Evolutionary conservation across 2,797 vertebrate genomes (phyloP).

Genomic region (Crypturellus tataupa): DNA sequence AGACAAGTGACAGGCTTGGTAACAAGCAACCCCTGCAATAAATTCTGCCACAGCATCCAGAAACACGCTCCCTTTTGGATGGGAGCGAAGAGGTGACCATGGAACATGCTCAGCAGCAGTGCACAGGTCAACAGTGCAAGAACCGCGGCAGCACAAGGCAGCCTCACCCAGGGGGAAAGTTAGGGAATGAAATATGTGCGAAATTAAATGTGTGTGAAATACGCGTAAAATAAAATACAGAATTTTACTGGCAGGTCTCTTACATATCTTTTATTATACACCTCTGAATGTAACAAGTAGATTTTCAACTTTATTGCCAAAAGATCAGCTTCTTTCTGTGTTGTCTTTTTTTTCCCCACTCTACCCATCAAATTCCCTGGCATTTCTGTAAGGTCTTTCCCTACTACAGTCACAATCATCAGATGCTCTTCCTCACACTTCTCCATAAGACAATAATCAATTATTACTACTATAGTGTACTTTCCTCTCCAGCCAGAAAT

Average conservation of each 20-base stretch:
- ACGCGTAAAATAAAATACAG: too few species aligned
- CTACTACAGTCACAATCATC: fast-evolving
- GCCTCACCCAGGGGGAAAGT: background rate
- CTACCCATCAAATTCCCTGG: fast-evolving
- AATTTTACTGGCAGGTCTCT: background rate
- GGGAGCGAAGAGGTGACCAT: background rate
- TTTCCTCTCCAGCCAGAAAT: background rate
- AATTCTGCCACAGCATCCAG: background rate
- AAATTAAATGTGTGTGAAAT: too few species aligned
- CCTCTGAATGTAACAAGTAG: fast-evolving
- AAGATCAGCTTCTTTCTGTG: background rate
- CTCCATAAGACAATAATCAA: background rate
- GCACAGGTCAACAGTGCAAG: background rate
- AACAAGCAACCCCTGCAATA: background rate
- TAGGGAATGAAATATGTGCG: background rate
- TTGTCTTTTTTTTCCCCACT: background rate
- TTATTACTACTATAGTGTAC: too few species aligned
- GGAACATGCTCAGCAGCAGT: background rate
- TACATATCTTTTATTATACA: background rate
- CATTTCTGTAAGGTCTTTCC: fast-evolving
- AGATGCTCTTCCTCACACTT: background rate
- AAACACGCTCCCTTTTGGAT: background rate
- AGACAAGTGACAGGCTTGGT: background rate
- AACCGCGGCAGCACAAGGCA: background rate
- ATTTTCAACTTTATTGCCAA: background rate